These are phyloP conservation scores for Neodiprion pinetum DNA, from an alignment of 1,140 invertebrate species.

Conservation along the genomic window DNA sequence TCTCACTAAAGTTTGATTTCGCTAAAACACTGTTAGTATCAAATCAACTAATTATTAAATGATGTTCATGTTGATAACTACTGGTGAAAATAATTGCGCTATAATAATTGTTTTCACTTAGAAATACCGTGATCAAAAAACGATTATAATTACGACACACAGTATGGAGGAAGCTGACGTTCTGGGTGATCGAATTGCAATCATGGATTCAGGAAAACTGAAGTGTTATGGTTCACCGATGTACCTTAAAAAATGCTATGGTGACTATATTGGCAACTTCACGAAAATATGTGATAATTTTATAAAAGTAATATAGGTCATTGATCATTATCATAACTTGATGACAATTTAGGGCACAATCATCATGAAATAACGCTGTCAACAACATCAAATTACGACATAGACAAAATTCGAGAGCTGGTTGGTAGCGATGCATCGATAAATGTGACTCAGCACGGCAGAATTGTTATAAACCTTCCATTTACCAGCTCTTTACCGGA, in stretches of 20 bases:
- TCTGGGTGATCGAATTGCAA: constrained; percentile 90
- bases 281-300: not conserved
- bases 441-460: constrained; percentile 46
- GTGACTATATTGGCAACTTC: constrained; percentile 57
- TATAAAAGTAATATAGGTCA: too few relatives aligned
- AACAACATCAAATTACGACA: constrained; percentile 45
- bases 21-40: too few relatives aligned
- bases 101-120: constrained; percentile 27
- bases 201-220: constrained; percentile 83
- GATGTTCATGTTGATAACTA: too few relatives aligned
- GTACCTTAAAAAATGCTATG: constrained; percentile 87
- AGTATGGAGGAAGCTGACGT: constrained; percentile 99
- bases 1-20: too few relatives aligned
- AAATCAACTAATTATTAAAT: too few relatives aligned
- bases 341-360: constrained; percentile 46
- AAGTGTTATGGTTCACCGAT: constrained; percentile 85
- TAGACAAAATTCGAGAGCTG: constrained; percentile 40
- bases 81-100: not conserved
- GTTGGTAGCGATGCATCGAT: constrained; percentile 45
- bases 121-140: constrained; percentile 69
- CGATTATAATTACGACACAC: constrained; percentile 94
- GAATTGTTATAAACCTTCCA: constrained; percentile 60
- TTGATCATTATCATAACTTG: not conserved
- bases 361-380: constrained; percentile 58
- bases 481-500: constrained; percentile 62